Evolutionary conservation across 2,113 vertebrate genomes (phyloP), one percentile per base, ranked within the genome.

Genomic region (Sylvia atricapilla): DNA sequence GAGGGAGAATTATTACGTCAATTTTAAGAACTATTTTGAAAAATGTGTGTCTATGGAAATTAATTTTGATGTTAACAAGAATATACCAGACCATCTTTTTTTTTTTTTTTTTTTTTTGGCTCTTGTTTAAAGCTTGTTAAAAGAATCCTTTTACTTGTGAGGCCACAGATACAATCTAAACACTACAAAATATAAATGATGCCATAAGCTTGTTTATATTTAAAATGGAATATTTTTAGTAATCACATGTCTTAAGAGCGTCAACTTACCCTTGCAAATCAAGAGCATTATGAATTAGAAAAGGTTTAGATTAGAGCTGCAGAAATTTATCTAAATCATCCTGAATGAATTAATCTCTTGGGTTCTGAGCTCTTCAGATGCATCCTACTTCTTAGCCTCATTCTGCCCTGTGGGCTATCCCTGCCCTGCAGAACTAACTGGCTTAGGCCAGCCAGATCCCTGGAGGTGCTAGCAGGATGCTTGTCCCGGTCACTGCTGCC

Each of bases 141-240:
- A 74, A 63, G 17, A 80, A 39, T 33, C 3, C 24, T 95, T 95
- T 87, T 90, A 43, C 35, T 91, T 69, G 44, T 73, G 77, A 92
- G 44, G 43, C 50, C 41, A 66, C 37, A 89, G 70, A 94, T 95
- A 87, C 24, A 78, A 93, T 94, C 90, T 89, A 94, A 94, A 74
- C 67, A 74, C 59, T 92, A 87, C 23, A 56, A 76, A 87, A 74
- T 95, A 44, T 94, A 94, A 97, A 91, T 62, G 11, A 90, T 92
- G 41, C n/a, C 44, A 18, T 78, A 93, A 82, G 23, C 75, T 92
- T 89, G 33, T 68, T 72, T 67, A 44, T 82, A 73, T 92, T 95
- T 87, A 47, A 90, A 96, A 28, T 37, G 11, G 69, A 88, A 84
- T 90, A 88, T 56, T 80, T 93, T 83, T 90, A 55, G 79, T 47